Evolutionary conservation across 1,140 invertebrate genomes (phyloP).

Genomic region (Pogonomyrmex barbatus): DNA sequence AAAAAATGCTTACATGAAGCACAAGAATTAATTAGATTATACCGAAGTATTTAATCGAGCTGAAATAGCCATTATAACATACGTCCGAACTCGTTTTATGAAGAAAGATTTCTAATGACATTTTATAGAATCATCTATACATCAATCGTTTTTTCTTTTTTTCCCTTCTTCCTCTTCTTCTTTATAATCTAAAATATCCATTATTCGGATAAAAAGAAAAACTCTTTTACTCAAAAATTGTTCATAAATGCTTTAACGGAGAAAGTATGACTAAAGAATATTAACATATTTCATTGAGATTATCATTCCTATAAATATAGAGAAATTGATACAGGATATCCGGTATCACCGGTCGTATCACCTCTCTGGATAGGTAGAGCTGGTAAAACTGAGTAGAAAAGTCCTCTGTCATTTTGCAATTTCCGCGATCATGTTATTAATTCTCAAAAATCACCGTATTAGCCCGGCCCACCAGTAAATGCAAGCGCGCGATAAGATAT

Average conservation of each 20-base stretch:
- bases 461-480: too few species aligned
- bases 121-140: slow-evolving; percentile 4
- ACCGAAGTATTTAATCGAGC: background rate
- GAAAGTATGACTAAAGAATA: slow-evolving; percentile 6
- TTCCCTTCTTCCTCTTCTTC: background rate
- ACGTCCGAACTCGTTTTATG: background rate
- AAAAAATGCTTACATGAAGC: background rate
- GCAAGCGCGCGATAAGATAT: too few species aligned
- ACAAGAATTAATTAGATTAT: background rate
- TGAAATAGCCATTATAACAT: background rate
- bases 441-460: too few species aligned
- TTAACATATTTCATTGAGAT: background rate
- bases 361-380: too few species aligned
- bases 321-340: too few species aligned
- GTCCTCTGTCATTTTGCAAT: too few species aligned
- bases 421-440: too few species aligned
- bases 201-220: background rate
- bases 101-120: background rate
- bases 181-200: slow-evolving; percentile 8
- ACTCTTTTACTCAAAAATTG: background rate
- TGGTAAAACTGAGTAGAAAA: too few species aligned
- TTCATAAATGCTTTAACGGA: background rate
- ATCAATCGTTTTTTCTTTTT: background rate
- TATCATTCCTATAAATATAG: too few species aligned
- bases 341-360: too few species aligned